These are phyloP conservation scores for Ptyas mucosa DNA, from an alignment of 2,113 vertebrate genomes.

Conservation along the genomic window DNA sequence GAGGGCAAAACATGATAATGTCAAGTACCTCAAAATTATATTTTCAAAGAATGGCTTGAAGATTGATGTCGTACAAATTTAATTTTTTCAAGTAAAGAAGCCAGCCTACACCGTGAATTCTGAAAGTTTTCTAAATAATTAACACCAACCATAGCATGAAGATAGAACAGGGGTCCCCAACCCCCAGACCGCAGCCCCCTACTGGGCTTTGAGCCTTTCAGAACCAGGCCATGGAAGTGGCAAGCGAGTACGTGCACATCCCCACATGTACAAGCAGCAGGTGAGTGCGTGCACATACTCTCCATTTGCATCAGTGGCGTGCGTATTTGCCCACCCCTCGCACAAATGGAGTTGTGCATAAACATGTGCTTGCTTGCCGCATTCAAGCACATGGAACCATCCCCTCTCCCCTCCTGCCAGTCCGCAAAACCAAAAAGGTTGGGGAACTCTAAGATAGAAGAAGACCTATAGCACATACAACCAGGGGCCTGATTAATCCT, in stretches of 20 bases:
- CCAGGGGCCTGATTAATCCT: neutral
- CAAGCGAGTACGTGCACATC: neutral
- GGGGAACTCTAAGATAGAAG: neutral
- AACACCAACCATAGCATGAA: neutral
- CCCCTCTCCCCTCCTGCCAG: no score
- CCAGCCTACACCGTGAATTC: neutral
- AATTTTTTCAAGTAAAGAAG: neutral
- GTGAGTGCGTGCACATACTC: neutral
- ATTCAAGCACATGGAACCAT: neutral
- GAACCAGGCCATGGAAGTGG: neutral
- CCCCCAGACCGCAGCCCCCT: no score
- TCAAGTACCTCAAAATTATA: neutral
- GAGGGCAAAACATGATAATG: neutral
- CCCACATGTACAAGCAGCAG: neutral
- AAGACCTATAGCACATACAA: neutral
- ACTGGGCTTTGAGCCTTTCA: neutral
- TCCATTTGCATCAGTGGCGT: neutral
- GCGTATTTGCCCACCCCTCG: neutral
- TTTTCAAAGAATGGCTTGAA: neutral
- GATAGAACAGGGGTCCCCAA: neutral
- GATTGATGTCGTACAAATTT: neutral
- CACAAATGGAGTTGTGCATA: neutral
- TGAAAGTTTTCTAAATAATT: neutral
- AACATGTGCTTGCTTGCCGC: no score
- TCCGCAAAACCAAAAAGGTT: neutral